These are phyloP conservation scores for Pipistrellus pygmaeus DNA, from an alignment of 2,797 vertebrate genomes.

Conservation along the genomic window DNA sequence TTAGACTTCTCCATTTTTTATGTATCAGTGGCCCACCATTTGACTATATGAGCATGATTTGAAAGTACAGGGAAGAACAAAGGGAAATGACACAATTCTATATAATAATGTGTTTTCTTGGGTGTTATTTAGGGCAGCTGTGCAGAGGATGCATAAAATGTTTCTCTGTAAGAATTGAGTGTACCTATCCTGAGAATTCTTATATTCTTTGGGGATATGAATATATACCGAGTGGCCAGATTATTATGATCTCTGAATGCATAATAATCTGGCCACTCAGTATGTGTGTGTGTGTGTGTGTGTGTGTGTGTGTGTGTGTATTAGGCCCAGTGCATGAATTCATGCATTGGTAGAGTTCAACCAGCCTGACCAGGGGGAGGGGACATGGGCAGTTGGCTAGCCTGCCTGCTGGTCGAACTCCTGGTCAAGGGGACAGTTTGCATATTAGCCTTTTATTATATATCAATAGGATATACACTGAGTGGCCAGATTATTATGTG, in stretches of 20 bases:
- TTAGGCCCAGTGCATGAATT: too few relatives aligned
- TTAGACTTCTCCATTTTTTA: neutral
- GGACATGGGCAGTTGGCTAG: too few relatives aligned
- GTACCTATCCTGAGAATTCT: constrained; percentile 10
- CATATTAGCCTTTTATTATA: too few relatives aligned
- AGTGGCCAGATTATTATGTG: too few relatives aligned
- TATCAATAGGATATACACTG: too few relatives aligned
- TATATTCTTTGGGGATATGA: neutral
- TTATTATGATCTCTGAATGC: too few relatives aligned
- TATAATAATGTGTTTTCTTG: neutral
- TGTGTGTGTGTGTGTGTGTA: neutral
- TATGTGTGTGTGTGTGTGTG: neutral
- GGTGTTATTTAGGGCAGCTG: neutral
- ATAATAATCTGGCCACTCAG: too few relatives aligned
- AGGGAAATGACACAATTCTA: neutral
- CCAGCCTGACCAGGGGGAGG: too few relatives aligned
- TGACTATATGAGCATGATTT: neutral
- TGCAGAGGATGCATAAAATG: neutral
- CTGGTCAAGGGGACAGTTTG: too few relatives aligned
- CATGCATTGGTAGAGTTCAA: too few relatives aligned
- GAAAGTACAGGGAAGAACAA: neutral
- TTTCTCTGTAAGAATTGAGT: neutral
- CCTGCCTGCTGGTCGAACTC: too few relatives aligned
- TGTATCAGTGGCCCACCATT: neutral
- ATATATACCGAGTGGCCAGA: too few relatives aligned